These are phyloP conservation scores for Chascanopsetta lugubris DNA, from an alignment of 2,113 vertebrate species.

Conservation along the genomic window DNA sequence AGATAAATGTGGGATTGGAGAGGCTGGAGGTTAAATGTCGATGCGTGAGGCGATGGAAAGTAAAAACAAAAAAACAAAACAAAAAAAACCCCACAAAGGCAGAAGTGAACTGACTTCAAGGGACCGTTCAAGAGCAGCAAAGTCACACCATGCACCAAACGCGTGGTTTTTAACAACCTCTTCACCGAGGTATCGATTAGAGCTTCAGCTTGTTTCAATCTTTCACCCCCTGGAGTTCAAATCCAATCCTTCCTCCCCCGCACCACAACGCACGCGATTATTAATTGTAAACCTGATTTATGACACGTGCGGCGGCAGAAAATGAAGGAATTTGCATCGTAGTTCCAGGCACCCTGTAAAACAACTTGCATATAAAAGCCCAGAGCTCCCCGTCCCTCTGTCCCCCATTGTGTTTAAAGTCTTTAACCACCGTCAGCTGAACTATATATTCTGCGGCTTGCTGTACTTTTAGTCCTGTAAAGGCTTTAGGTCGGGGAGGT, in stretches of 20 bases:
- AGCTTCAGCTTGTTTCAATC: conserved; percentile 27
- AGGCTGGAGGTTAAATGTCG: conserved; percentile 20
- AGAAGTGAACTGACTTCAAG: neutral
- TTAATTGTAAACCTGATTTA: conserved; percentile 11
- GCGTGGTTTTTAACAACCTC: conserved; percentile 21
- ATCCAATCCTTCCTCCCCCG: neutral
- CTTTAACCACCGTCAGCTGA: conserved; percentile 27
- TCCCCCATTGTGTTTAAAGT: conserved; percentile 19
- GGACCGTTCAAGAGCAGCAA: neutral
- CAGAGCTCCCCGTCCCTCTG: conserved; percentile 2
- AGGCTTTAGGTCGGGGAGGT: conserved; percentile 44
- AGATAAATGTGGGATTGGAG: conserved; percentile 1
- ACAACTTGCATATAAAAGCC: neutral
- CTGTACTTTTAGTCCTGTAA: conserved; percentile 43
- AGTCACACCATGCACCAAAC: neutral
- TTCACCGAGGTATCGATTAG: conserved; percentile 11
- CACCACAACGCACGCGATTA: conserved; percentile 25
- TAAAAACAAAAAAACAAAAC: conserved; percentile 13
- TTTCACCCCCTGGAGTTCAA: conserved; percentile 20
- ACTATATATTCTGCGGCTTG: conserved; percentile 22
- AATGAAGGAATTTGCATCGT: conserved; percentile 16
- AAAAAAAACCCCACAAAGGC: conserved; percentile 8
- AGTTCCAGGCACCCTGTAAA: neutral
- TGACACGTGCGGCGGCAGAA: neutral
- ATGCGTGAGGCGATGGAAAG: conserved; percentile 24